phyloP scores from a whole-genome alignment of 2,113 vertebrate genomes.

The Mesembrinibis cayennensis region DNA sequence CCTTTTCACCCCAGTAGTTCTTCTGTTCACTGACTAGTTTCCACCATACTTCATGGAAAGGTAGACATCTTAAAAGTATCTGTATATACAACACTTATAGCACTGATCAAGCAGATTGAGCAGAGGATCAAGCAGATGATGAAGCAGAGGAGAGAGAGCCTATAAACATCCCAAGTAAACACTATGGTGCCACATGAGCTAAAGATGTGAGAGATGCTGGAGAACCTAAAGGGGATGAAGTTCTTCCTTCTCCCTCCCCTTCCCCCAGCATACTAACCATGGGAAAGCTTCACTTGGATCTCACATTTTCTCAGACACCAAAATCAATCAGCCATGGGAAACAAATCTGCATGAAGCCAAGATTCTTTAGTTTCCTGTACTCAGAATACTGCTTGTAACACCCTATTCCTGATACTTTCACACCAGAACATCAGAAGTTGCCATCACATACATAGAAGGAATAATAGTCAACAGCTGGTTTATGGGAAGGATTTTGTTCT shows the following conservation, averaged over 20 bases:
- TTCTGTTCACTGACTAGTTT: neutral
- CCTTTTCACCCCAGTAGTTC: neutral
- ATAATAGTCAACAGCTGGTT: neutral
- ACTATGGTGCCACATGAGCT: neutral
- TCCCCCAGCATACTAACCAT: fast-evolving
- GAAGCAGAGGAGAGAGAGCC: neutral
- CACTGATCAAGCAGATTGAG: neutral
- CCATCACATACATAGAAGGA: neutral
- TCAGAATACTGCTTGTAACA: neutral
- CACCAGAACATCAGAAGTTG: neutral
- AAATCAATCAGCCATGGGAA: neutral
- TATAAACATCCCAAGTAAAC: neutral
- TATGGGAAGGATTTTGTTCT: neutral
- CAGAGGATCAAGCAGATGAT: neutral
- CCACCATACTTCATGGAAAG: neutral
- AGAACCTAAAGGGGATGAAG: neutral
- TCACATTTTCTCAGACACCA: neutral
- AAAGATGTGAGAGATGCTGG: neutral
- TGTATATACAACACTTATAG: neutral
- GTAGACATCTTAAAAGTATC: neutral
- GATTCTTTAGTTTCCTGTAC: neutral
- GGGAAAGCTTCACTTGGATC: neutral
- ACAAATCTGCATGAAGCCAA: neutral
- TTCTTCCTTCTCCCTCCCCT: neutral
- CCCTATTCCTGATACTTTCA: neutral